Evolutionary conservation across 2,888 invertebrate genomes (phyloP).

Genomic region (Lomographa bimaculata): DNA sequence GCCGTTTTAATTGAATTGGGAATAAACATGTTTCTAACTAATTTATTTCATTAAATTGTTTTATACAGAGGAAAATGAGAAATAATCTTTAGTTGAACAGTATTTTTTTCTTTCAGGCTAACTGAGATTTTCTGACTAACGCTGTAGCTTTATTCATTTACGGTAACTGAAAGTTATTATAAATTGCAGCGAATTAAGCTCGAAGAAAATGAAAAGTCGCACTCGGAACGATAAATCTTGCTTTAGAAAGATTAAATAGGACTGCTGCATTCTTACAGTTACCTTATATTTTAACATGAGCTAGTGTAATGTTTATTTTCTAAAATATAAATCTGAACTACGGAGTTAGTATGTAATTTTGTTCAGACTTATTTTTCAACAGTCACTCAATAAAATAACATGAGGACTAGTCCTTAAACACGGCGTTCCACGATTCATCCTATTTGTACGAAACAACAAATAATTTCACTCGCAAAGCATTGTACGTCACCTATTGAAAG

Average conservation of each 20-base stretch:
- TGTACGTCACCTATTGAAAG: constrained; percentile 14
- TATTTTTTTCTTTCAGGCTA: constrained; percentile 3
- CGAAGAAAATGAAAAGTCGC: constrained; percentile 33
- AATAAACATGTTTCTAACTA: constrained; percentile 17
- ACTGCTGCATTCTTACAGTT: constrained; percentile 7
- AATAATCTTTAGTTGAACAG: constrained; percentile 1
- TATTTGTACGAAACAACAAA: constrained; percentile 7
- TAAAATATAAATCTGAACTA: too few species aligned
- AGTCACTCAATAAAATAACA: too few species aligned
- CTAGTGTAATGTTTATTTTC: too few species aligned
- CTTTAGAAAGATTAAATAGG: constrained; percentile 27
- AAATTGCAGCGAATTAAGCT: constrained; percentile 29
- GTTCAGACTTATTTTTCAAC: too few species aligned
- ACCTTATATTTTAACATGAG: too few species aligned
- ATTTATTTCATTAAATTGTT: constrained; percentile 16
- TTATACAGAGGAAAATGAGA: constrained; percentile 2
- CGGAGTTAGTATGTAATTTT: too few species aligned
- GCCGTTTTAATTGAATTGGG: constrained; percentile 31
- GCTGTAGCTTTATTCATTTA: constrained; percentile 23
- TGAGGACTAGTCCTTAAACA: too few species aligned
- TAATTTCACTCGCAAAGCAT: constrained; percentile 3
- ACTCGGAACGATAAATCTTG: constrained; percentile 23
- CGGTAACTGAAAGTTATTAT: constrained; percentile 27
- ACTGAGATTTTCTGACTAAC: constrained; percentile 19
- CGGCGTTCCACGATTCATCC: constrained; percentile 5